Conservation (phyloP, 2,888 invertebrate species). For the Drosophila limbata region DNA sequence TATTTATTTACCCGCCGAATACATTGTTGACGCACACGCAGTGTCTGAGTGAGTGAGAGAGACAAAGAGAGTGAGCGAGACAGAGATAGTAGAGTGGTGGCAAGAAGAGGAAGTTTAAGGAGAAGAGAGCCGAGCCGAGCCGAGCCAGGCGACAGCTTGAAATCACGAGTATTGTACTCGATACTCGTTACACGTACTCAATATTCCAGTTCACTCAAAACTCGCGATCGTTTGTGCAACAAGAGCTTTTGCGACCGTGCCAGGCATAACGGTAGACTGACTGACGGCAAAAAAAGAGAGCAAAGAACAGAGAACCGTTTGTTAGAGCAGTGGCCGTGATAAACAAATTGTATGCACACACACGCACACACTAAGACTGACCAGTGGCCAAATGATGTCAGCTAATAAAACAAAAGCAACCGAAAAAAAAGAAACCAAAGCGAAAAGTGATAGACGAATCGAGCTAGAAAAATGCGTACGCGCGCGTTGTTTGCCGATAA, state of each 20-base stretch:
- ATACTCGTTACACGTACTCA: conserved; percentile 45
- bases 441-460: conserved; percentile 24
- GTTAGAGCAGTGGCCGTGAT: conserved; percentile 45
- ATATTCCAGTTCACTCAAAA: conserved; percentile 39
- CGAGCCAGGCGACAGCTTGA: conserved; percentile 26
- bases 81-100: conserved; percentile 17
- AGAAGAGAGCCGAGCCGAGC: conserved; percentile 14
- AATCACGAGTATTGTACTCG: conserved; percentile 33
- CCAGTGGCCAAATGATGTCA: conserved; percentile 65
- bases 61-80: conserved; percentile 15
- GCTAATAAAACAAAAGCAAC: conserved; percentile 42
- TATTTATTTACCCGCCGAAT: conserved; percentile 84
- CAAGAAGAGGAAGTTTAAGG: conserved; percentile 35
- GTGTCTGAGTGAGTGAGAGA: conserved; percentile 10
- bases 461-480: conserved; percentile 73
- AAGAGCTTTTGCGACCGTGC: conserved; percentile 10
- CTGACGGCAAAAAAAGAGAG: conserved; percentile 33
- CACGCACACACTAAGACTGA: conserved; percentile 28
- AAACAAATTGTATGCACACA: conserved; percentile 40
- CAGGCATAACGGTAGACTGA: conserved; percentile 59
- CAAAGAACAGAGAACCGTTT: conserved; percentile 36
- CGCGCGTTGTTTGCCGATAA: conserved; percentile 69
- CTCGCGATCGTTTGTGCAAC: conserved; percentile 55
- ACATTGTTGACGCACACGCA: conserved; percentile 65
- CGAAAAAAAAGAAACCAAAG: conserved; percentile 28